A percentile compares a stretch with the other conserved stretches of the same genome.
These are phyloP conservation scores for Leptobrachium leishanense DNA, from an alignment of 2,113 vertebrate species.

Conservation along the genomic window DNA sequence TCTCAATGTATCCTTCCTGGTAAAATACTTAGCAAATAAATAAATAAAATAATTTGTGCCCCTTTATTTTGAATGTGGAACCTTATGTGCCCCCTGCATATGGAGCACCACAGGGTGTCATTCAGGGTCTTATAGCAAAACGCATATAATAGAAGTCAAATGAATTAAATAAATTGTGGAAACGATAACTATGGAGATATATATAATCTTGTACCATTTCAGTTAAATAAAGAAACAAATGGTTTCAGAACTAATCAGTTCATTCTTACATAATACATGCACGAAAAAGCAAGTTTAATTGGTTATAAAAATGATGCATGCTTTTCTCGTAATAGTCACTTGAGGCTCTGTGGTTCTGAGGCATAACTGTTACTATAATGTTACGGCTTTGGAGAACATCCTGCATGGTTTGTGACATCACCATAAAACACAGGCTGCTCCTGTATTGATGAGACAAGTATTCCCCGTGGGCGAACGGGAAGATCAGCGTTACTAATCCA, in stretches of 20 bases:
- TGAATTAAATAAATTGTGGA: no score
- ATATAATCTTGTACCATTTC: no score
- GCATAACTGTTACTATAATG: background rate
- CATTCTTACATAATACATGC: background rate
- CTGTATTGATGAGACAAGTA: background rate
- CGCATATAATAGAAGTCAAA: no score
- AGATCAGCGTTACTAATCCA: background rate
- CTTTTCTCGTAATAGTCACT: background rate
- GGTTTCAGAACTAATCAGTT: background rate
- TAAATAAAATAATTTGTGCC: no score
- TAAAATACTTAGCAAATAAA: no score
- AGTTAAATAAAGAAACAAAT: background rate
- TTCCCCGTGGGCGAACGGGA: background rate
- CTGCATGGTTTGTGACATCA: background rate
- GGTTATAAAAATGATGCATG: background rate
- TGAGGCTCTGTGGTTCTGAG: background rate
- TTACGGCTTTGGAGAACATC: background rate
- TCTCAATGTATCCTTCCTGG: no score
- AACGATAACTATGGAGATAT: no score
- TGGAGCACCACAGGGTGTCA: no score
- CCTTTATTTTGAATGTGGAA: no score
- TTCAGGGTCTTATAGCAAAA: no score
- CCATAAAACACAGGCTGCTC: background rate
- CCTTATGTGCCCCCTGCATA: no score
- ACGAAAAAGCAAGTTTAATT: background rate